Evolutionary conservation across 2,113 vertebrate species (phyloP).

Genomic region (Eleginops maclovinus): DNA sequence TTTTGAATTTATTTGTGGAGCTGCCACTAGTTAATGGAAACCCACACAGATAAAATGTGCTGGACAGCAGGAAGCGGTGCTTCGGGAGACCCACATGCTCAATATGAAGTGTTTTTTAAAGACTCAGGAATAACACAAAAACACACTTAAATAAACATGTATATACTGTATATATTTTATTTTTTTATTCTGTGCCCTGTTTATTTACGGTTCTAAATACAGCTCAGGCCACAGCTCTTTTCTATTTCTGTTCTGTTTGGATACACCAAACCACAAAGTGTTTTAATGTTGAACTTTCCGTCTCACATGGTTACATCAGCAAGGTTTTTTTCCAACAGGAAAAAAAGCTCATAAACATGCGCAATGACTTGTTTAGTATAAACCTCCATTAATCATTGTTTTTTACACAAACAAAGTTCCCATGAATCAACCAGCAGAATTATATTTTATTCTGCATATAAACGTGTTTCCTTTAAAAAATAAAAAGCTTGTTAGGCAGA

Average conservation of each 20-base stretch:
- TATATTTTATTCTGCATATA: no score
- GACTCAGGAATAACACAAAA: background rate
- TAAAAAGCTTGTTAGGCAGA: no score
- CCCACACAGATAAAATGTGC: conserved; percentile 18
- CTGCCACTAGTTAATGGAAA: conserved; percentile 13
- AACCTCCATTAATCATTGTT: background rate
- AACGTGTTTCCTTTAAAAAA: no score
- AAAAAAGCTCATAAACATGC: conserved; percentile 3
- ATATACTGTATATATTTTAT: no score
- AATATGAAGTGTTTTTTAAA: background rate
- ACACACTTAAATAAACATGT: background rate
- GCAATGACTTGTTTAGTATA: background rate
- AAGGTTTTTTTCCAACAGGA: conserved; percentile 31
- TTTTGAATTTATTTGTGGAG: no score
- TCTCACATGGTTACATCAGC: background rate
- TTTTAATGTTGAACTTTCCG: conserved; percentile 39
- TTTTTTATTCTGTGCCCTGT: background rate
- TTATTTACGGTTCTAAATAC: conserved; percentile 23
- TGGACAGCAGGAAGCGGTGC: background rate
- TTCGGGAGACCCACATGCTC: conserved; percentile 2
- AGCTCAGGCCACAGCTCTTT: conserved; percentile 1
- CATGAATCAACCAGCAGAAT: no score
- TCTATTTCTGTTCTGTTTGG: conserved; percentile 13
- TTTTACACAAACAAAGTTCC: background rate
- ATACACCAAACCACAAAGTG: conserved; percentile 7